These are phyloP conservation scores for Eulacestoma nigropectus DNA, from an alignment of 2,113 vertebrate species.

Conservation along the genomic window DNA sequence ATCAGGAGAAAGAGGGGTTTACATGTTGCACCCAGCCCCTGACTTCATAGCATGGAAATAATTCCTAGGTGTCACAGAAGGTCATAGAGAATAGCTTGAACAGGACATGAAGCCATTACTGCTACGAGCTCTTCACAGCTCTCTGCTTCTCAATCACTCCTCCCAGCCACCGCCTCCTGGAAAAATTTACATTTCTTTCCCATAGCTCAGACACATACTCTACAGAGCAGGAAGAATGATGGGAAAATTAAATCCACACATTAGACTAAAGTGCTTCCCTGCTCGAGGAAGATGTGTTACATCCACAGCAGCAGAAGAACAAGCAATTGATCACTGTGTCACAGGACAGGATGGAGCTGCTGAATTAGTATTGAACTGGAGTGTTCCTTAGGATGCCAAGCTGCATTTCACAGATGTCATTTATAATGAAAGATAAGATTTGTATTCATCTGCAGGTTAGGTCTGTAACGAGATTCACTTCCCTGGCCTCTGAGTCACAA, in stretches of 20 bases:
- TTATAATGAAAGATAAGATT: neutral
- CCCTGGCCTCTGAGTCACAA: neutral
- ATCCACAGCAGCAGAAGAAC: neutral
- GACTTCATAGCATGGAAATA: neutral
- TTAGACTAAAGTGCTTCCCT: neutral
- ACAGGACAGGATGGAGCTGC: neutral
- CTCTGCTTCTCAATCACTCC: neutral
- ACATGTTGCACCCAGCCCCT: neutral
- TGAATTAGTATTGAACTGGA: slow-evolving; percentile 10
- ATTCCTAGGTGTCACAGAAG: neutral
- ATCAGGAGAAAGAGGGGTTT: neutral
- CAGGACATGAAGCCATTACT: neutral
- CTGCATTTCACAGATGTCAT: neutral
- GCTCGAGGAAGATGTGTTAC: neutral
- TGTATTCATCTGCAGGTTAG: neutral
- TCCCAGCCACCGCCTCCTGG: neutral
- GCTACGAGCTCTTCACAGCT: neutral
- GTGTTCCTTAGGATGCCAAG: neutral
- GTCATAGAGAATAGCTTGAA: neutral
- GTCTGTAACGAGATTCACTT: neutral
- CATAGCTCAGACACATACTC: neutral
- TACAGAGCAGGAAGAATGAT: neutral
- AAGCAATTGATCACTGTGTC: neutral
- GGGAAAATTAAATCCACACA: slow-evolving; percentile 13
- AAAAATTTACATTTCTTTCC: neutral